Conservation (phyloP, 2,113 vertebrate species). For the Pandion haliaetus region DNA sequence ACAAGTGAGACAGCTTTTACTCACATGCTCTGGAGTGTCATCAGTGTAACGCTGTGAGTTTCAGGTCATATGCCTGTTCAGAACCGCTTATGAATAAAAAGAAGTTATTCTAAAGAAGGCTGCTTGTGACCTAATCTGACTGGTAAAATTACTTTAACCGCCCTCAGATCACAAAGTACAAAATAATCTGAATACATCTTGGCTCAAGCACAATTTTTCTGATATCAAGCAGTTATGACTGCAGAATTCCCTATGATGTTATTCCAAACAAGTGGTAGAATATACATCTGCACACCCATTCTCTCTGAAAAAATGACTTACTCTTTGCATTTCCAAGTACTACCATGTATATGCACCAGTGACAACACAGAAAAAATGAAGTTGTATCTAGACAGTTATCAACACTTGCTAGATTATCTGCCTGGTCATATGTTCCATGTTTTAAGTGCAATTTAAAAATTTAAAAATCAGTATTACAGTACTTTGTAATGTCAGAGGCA, state of each 20-base stretch:
- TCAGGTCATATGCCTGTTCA: background rate
- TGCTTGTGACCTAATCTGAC: background rate
- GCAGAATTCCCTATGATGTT: background rate
- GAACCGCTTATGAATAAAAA: background rate
- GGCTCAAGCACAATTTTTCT: background rate
- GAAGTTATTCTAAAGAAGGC: background rate
- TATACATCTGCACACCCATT: background rate
- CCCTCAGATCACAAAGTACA: background rate
- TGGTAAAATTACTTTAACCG: background rate
- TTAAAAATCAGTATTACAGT: conserved; percentile 48
- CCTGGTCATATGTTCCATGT: background rate
- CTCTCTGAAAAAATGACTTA: background rate
- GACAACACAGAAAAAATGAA: background rate
- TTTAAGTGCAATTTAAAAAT: conserved; percentile 59
- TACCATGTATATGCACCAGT: background rate
- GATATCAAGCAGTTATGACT: background rate
- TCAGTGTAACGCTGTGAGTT: background rate
- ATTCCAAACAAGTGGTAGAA: background rate
- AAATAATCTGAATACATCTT: background rate
- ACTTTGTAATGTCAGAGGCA: conserved; percentile 44
- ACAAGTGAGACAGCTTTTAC: background rate
- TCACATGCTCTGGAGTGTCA: background rate
- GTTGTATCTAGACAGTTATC: background rate
- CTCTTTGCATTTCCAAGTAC: background rate
- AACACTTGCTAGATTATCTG: background rate